Conservation (phyloP, 2,797 vertebrate species). For the Myripristis jacobus region DNA sequence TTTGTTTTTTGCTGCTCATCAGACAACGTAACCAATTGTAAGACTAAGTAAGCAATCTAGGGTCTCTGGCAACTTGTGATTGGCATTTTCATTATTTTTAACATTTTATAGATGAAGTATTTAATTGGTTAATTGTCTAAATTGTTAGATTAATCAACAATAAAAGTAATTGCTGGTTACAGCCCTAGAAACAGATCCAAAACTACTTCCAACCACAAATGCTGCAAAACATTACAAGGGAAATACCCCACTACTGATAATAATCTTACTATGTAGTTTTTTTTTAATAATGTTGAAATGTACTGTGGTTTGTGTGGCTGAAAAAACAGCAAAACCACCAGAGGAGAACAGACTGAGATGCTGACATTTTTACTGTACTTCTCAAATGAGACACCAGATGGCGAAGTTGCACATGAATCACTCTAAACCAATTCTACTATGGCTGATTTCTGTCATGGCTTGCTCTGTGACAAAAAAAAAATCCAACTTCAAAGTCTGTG, state of each 20-base stretch:
- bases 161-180: too few relatives aligned
- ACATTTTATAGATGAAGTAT: too few relatives aligned
- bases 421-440: slow-evolving; percentile 1
- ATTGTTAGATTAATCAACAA: too few relatives aligned
- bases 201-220: not conserved
- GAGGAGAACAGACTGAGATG: not conserved
- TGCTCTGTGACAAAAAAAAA: slow-evolving; percentile 36
- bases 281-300: not conserved
- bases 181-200: not conserved
- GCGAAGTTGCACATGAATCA: slow-evolving; percentile 54
- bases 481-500: slow-evolving; percentile 33
- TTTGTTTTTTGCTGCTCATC: too few relatives aligned
- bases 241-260: not conserved
- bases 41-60: too few relatives aligned
- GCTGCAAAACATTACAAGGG: not conserved
- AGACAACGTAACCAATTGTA: too few relatives aligned
- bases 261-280: not conserved
- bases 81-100: too few relatives aligned
- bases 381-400: slow-evolving; percentile 59
- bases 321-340: not conserved
- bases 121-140: too few relatives aligned
- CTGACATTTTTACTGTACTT: slow-evolving; percentile 27
- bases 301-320: not conserved
- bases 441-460: slow-evolving; percentile 23
- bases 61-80: too few relatives aligned